phyloP scores from a whole-genome alignment of 2,888 invertebrate genomes.

The Eurytoma californica region DNA sequence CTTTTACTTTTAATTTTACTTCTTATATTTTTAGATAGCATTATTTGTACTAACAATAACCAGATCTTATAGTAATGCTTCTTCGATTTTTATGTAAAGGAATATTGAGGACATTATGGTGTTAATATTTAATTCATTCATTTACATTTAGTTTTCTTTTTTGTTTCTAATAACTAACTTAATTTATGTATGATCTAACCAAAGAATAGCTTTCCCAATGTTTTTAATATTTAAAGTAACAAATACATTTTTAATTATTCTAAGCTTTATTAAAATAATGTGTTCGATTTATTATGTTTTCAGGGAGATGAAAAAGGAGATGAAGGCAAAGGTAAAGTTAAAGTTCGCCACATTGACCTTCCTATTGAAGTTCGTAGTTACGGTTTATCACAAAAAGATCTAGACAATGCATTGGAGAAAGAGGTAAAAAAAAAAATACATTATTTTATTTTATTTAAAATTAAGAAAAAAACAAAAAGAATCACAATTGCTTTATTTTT shows the following conservation, averaged over 20 bases:
- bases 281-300: slow-evolving; percentile 55
- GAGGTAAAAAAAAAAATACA: slow-evolving; percentile 78
- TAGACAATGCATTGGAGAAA: slow-evolving; percentile 86
- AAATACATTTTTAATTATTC: not conserved
- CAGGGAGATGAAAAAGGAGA: slow-evolving; percentile 76
- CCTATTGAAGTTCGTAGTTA: slow-evolving; percentile 87
- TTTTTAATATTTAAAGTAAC: slow-evolving; percentile 1
- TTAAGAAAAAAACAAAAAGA: not conserved
- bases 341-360: slow-evolving; percentile 88
- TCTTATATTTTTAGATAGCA: slow-evolving; percentile 49
- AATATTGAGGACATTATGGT: slow-evolving; percentile 10
- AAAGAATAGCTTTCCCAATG: not conserved
- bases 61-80: not conserved
- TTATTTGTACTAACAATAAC: slow-evolving; percentile 46
- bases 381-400: slow-evolving; percentile 83
- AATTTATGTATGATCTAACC: no score
- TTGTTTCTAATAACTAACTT: not conserved
- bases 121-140: slow-evolving; percentile 13
- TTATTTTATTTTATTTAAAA: no score
- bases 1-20: not conserved
- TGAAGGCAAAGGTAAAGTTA: slow-evolving; percentile 85
- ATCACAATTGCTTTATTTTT: slow-evolving; percentile 8
- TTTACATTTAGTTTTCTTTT: not conserved
- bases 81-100: not conserved
- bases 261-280: not conserved